Evolutionary conservation across 2,888 invertebrate genomes (phyloP), one percentile per base, ranked within the genome.

Genomic region (Listrodromus nycthemerus): DNA sequence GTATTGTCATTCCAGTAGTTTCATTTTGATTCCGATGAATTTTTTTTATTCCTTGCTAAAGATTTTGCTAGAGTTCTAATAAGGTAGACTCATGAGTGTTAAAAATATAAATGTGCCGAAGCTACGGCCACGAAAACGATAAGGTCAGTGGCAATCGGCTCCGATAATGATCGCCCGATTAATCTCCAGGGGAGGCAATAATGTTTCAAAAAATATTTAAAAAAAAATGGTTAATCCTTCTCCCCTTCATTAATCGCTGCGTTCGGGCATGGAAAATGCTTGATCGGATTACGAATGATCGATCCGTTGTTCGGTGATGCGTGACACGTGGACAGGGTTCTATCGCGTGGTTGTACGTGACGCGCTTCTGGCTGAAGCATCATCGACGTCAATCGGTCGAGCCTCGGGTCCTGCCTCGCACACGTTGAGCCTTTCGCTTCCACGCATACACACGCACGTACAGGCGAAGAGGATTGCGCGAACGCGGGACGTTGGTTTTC

Each of bases 401-500:
- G 41, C 58, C 48, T 21, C 45, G 45, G 27, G 13, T 13, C 33
- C 41, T 19, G 58, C 24, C 30, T 16, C 27, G 13, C 16, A 16
- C 58, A 16, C 1, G 27, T 37, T 2, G 52, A 37, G 10, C 41
- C 2, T 41, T 50, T 50, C 21, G 16, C 16, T 21, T 27, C 16
- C 24, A 52, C 70, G 13, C 41, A 52, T 24, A n/a, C 50, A 27
- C 37, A n/a, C 61, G n/a, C n/a, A 10, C 16, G 1, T 27, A 21
- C 27, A 30, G 21, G 21, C 80, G 52, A 76, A 21, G 79, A 48
- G 70, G 45, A 50, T 27, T 50, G 45, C 55, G n/a, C 27, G 58
- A 48, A 52, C 75, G 70, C 41, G 61, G 69, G 83, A 84, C 70
- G 82, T 82, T 85, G 82, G 67, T 80, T 83, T 83, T 83, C 67